A percentile compares a stretch with the other conserved stretches of the same genome.
phyloP scores from a whole-genome alignment of 2,888 invertebrate genomes.

The Drosophila dives region DNA sequence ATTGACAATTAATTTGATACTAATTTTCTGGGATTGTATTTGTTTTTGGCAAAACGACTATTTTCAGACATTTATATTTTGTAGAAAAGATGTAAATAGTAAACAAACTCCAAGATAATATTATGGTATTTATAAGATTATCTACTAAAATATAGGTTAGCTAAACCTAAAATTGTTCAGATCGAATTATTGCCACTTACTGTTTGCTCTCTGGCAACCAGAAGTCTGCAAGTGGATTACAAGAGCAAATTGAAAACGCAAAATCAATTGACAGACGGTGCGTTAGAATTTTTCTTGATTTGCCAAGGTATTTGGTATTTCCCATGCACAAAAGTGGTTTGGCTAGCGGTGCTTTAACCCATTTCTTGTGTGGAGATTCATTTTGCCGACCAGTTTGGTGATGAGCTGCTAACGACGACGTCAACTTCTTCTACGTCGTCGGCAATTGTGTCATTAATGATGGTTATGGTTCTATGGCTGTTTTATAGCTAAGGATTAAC shows the following conservation, averaged over 20 bases:
- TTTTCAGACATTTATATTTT: neutral
- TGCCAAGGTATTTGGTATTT: conserved; percentile 4
- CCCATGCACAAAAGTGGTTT: conserved; percentile 15
- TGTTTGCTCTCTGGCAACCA: neutral
- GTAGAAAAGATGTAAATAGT: neutral
- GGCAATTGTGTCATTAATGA: conserved; percentile 44
- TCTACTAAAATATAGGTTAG: neutral
- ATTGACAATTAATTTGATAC: neutral
- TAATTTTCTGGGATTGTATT: neutral
- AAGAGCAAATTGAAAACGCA: neutral
- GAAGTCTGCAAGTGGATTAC: neutral
- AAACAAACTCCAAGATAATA: neutral
- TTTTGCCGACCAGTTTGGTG: conserved; percentile 47
- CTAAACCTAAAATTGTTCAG: too few species aligned
- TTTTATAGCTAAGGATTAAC: conserved; percentile 44
- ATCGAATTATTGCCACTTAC: neutral
- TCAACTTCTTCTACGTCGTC: conserved; percentile 27
- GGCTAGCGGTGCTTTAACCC: conserved; percentile 48
- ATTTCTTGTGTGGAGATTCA: conserved; percentile 26
- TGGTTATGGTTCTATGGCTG: conserved; percentile 20
- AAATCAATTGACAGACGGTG: conserved; percentile 2
- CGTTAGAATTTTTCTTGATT: conserved; percentile 11
- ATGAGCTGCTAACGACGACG: conserved; percentile 22
- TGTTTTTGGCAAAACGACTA: too few species aligned
- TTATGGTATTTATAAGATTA: neutral